Conservation (phyloP, 2,797 vertebrate species). For the Falco biarmicus region DNA sequence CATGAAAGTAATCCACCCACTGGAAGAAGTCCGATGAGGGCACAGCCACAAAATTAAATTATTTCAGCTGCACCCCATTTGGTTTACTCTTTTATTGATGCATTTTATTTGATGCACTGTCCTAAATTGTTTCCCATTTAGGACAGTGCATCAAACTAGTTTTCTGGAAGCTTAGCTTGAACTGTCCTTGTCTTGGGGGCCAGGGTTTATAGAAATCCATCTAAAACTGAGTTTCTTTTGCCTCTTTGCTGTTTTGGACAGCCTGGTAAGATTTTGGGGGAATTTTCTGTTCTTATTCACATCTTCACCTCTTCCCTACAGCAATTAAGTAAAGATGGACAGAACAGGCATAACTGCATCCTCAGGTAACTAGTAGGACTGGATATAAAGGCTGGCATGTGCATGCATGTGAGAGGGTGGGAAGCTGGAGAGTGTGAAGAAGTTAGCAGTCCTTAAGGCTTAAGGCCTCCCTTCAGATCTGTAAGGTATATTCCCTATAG, state of each 20-base stretch:
- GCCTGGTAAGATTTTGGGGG: neutral
- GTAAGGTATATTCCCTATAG: neutral
- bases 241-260: neutral
- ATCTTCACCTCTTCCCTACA: neutral
- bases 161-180: neutral
- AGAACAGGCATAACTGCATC: neutral
- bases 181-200: neutral
- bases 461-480: neutral
- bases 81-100: neutral
- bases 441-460: neutral
- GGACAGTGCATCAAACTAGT: neutral
- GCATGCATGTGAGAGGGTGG: neutral
- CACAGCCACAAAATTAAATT: neutral
- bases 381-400: neutral
- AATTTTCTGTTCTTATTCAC: neutral
- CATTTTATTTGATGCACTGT: neutral
- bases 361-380: neutral
- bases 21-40: neutral
- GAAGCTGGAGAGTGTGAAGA: neutral
- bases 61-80: neutral
- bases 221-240: neutral
- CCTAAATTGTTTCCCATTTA: neutral
- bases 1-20: neutral
- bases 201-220: neutral
- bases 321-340: neutral